These are phyloP conservation scores for Tenebrosternarchus preto DNA, from an alignment of 2,113 vertebrate genomes.

Conservation along the genomic window DNA sequence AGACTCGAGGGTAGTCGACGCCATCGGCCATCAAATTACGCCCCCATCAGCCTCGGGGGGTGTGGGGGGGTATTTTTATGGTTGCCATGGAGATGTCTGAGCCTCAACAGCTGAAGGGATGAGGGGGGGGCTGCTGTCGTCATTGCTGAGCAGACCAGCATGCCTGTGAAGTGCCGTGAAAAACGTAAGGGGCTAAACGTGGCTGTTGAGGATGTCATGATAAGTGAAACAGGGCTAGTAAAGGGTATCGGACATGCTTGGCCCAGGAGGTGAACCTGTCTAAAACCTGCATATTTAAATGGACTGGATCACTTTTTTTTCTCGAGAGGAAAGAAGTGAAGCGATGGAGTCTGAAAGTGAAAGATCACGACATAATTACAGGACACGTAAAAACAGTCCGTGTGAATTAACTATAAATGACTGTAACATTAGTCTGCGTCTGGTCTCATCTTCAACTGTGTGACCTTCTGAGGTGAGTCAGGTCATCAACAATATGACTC, in stretches of 20 bases:
- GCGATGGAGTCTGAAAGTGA: neutral
- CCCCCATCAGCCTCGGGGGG: neutral
- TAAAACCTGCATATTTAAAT: neutral
- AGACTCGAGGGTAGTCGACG: neutral
- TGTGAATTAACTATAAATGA: neutral
- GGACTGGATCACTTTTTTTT: neutral
- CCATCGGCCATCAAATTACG: constrained; percentile 24
- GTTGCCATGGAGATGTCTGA: constrained; percentile 16
- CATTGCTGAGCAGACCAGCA: neutral
- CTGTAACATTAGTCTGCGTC: neutral
- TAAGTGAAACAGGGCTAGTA: neutral
- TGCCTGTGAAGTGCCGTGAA: neutral
- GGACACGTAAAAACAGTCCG: neutral
- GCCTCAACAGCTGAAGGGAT: neutral
- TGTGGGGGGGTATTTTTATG: neutral
- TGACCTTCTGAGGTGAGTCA: neutral
- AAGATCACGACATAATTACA: neutral
- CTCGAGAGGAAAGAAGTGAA: neutral
- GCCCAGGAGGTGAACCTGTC: neutral
- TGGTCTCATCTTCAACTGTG: neutral
- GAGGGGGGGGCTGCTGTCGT: neutral
- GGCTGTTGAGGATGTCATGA: neutral
- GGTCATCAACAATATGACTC: too few relatives aligned
- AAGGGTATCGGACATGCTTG: neutral
- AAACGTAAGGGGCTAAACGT: neutral